Percentiles rank a stretch among this genome's conserved stretches.
These are phyloP conservation scores for Stenodema calcarata DNA, from an alignment of 2,888 invertebrate genomes.

Conservation along the genomic window DNA sequence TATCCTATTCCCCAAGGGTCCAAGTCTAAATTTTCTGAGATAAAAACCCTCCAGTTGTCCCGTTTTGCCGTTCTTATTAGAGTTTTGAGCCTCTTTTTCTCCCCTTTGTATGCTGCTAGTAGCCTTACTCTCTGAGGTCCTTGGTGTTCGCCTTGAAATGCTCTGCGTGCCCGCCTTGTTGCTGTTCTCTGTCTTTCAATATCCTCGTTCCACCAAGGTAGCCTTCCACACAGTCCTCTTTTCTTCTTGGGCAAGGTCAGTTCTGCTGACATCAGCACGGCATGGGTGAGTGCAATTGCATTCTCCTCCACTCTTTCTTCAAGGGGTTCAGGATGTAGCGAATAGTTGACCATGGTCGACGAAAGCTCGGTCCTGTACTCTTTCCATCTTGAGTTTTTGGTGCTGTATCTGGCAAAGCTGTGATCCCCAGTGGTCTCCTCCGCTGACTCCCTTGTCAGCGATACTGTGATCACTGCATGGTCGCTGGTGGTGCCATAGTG, in stretches of 20 bases:
- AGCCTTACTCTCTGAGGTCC: no score
- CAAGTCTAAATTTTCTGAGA: not conserved
- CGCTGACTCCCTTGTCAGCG: no score
- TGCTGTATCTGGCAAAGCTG: no score
- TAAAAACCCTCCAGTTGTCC: not conserved
- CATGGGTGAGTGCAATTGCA: no score
- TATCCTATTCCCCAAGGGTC: constrained; percentile 17
- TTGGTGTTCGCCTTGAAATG: no score
- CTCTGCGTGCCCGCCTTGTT: not conserved
- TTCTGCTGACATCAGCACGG: not conserved
- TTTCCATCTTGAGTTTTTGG: no score
- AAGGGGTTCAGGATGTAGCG: no score
- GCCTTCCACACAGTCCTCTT: not conserved
- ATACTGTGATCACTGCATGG: not conserved
- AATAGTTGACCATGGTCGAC: no score
- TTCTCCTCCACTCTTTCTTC: no score
- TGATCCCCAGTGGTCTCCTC: no score
- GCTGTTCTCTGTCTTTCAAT: not conserved
- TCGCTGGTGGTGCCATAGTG: not conserved
- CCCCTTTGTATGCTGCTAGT: not conserved
- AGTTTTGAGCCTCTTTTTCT: not conserved
- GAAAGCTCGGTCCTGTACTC: no score
- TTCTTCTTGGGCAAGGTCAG: not conserved
- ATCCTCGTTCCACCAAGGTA: not conserved
- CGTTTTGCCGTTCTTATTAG: not conserved